phyloP scores from a whole-genome alignment of 2,888 invertebrate species.

The Phaonia tiefii region DNA sequence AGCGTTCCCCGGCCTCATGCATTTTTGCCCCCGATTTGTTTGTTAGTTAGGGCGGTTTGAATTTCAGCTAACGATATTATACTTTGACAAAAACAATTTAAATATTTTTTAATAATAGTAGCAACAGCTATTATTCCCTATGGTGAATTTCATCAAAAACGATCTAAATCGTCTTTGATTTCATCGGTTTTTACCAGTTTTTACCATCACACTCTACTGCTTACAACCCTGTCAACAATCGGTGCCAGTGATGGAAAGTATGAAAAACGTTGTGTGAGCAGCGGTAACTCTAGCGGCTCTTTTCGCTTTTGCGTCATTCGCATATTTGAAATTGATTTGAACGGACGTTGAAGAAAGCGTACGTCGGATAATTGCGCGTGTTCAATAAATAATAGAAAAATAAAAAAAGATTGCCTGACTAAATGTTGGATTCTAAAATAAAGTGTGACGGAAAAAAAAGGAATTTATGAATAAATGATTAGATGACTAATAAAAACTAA shows the following conservation, averaged over 20 bases:
- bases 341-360: slow-evolving; percentile 40
- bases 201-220: neutral
- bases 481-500: slow-evolving; percentile 43
- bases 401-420: neutral
- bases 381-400: slow-evolving; percentile 23
- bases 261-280: slow-evolving; percentile 25
- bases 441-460: neutral
- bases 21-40: too few relatives aligned
- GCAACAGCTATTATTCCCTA: too few relatives aligned
- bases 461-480: slow-evolving; percentile 43
- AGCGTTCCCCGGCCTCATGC: too few relatives aligned
- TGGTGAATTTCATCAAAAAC: too few relatives aligned
- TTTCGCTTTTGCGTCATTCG: slow-evolving; percentile 54
- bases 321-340: slow-evolving; percentile 49
- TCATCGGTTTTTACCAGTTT: neutral
- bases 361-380: slow-evolving; percentile 1
- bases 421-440: neutral
- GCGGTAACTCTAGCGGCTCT: neutral
- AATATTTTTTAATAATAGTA: too few relatives aligned
- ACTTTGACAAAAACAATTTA: too few relatives aligned
- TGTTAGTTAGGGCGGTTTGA: too few relatives aligned
- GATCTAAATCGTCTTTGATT: too few relatives aligned
- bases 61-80: too few relatives aligned
- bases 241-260: neutral
- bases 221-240: slow-evolving; percentile 20